Evolutionary conservation across 2,888 invertebrate species (phyloP).

Genomic region (Spodoptera exigua): DNA sequence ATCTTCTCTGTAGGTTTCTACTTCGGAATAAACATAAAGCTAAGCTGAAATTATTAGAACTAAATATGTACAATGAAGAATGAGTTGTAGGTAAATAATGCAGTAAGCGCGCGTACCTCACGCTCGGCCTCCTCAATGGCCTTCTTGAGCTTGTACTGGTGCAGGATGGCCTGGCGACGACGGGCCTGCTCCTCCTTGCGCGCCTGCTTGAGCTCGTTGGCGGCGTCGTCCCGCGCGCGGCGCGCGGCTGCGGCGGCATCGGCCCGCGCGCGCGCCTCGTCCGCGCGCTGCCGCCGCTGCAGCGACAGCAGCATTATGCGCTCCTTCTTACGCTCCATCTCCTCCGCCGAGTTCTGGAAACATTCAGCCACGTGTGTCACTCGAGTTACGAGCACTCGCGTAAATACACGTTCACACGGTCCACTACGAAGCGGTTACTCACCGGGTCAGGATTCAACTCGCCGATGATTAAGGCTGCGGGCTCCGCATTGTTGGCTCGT

Average conservation of each 20-base stretch:
- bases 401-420: too few species aligned
- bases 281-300: slow-evolving; percentile 97
- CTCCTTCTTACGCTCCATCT: slow-evolving; percentile 98
- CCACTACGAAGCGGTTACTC: slow-evolving; percentile 35
- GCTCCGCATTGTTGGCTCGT: slow-evolving; percentile 67
- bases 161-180: slow-evolving; percentile 96
- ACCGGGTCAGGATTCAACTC: slow-evolving; percentile 84
- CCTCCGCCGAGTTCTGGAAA: slow-evolving; percentile 94
- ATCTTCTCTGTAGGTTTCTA: too few species aligned
- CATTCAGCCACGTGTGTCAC: background rate
- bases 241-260: slow-evolving; percentile 92
- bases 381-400: background rate
- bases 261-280: slow-evolving; percentile 95
- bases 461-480: slow-evolving; percentile 83
- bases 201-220: slow-evolving; percentile 92
- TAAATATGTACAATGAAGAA: too few species aligned
- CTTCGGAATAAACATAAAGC: too few species aligned
- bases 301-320: slow-evolving; percentile 96
- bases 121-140: slow-evolving; percentile 97
- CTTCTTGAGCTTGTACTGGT: slow-evolving; percentile 97
- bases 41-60: too few species aligned
- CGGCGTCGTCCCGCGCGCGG: slow-evolving; percentile 93
- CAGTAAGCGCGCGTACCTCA: slow-evolving; percentile 89
- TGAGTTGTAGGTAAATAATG: background rate
- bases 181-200: slow-evolving; percentile 95